Evolutionary conservation across 2,888 invertebrate species (phyloP).

Genomic region (Pimpla rufipes): DNA sequence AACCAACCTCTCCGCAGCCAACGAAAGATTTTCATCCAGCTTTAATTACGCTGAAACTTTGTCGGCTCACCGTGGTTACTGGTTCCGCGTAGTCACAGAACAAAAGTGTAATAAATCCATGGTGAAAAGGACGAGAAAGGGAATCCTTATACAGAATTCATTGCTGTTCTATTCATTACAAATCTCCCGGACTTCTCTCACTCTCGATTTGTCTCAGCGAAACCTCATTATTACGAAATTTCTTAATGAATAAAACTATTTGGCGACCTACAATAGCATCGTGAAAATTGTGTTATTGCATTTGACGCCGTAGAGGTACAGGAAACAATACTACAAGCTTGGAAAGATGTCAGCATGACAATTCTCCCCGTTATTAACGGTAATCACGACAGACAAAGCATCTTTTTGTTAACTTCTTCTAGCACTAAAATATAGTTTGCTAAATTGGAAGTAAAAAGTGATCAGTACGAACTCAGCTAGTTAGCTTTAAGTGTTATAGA

Average conservation of each 20-base stretch:
- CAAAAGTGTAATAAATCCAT: conserved; percentile 66
- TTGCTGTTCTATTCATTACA: conserved; percentile 63
- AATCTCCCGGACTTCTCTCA: conserved; percentile 21
- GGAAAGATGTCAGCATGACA: neutral
- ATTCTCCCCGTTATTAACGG: neutral
- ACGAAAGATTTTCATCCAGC: conserved; percentile 59
- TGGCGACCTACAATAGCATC: neutral
- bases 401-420: too few relatives aligned
- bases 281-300: neutral
- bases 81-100: conserved; percentile 47
- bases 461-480: too few relatives aligned
- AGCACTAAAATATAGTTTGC: too few relatives aligned
- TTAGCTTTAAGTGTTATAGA: too few relatives aligned
- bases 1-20: conserved; percentile 28
- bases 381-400: neutral
- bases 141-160: conserved; percentile 73
- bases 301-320: neutral
- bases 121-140: conserved; percentile 50
- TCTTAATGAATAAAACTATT: conserved; percentile 19
- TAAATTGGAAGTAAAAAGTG: too few relatives aligned
- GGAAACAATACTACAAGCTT: neutral
- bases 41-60: conserved; percentile 68
- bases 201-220: conserved; percentile 23
- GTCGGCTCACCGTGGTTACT: conserved; percentile 49
- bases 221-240: conserved; percentile 2